Base-by-base conservation (phyloP, 1,140 invertebrate genomes). In the Dufourea novaeangliae region DNA sequence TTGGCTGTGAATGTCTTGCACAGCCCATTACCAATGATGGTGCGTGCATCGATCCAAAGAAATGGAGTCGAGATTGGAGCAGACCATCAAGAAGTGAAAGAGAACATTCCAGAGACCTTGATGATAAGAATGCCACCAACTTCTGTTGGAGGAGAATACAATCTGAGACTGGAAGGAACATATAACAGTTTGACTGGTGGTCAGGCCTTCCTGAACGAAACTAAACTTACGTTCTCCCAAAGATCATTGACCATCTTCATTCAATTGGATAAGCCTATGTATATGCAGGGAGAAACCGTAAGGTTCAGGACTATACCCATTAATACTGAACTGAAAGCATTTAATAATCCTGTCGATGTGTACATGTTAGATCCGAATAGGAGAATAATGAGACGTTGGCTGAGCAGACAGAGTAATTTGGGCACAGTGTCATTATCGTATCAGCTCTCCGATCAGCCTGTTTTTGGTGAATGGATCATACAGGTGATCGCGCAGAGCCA, bases 161-260 rank as follows among this genome's bases (percentile, higher is more conserved):
- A 95, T 86, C 92, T 99, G 1, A 94, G 97, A 20, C 95, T 99
- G 0, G 98, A 99, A 92, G 98, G 98, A 0, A 95, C 96, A 68
- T 97, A 97, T 88, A 96, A 97, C 79, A 95, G 95, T 75, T 93
- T 97, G 1, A 95, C 97, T 25, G 97, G 97, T 25, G 97, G 97
- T 5, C 95, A 95, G 22, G 96, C 96, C 0, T 98, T 98, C 90
- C 90, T 95, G 14, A 98, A 98, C 84, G 96, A 97, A 88, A 97
- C 97, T 0, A 90, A 94, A 74, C 91, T 98, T 14, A 93, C 93
- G 12, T 98, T 98, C 88, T 97, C 96, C 0, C 96, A 96, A 85
- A 92, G 97, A n/a, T 97, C 97, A 10, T 97, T 98, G 96, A 98
- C 98, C 0, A 97, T 99, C 79, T 98, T 99, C 84, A 96, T 99